Base-by-base conservation (phyloP, 2,797 vertebrate species). In the Acipenser ruthenus region DNA sequence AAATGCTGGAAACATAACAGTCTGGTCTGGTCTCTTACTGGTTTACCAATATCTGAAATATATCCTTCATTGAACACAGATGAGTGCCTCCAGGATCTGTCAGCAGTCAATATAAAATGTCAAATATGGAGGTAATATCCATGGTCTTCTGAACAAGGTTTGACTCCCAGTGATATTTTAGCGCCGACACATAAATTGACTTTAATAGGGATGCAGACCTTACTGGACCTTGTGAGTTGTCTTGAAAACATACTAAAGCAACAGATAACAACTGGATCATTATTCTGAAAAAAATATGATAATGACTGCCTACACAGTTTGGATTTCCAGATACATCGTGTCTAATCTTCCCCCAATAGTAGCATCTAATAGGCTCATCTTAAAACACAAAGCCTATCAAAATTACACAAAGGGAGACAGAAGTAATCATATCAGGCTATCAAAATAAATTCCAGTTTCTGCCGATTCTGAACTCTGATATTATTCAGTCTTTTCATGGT, bases 101-200 rank as follows among this genome's bases (percentile, higher is more conserved):
- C 66, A 15, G 75, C 64, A 65, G 68, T 67, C 69, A 67, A 69
- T 78, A 66, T 50, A 37, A 73, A 11, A 49, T 10, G 68, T 83
- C 80, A 86, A 79, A 79, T 81, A 87, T 75, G 67, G 71, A 68
- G 69, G 65, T 68, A 83, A 84, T 84, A 82, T 80, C 73, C 64
- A 67, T 52, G 47, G 65, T 77, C 78, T 75, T 82, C 77, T 81
- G 79, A 73, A 75, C 66, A 70, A 72, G 72, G 69, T 72, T 67
- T 65, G 73, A 79, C 75, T 70, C 62, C 70, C 77, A 77, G 84
- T 74, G 70, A 83, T 70, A 77, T 75, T 37, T 2, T 37, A 37
- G 23, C 23, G 2, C 4, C 23, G 23, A 23, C 23, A 23, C 3
- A 23, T 23, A 23, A 23, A 23, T 23, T 3, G 3, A 37, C 23